These are phyloP conservation scores for Heliconius hermathena DNA, from an alignment of 1,140 invertebrate species.

Conservation along the genomic window DNA sequence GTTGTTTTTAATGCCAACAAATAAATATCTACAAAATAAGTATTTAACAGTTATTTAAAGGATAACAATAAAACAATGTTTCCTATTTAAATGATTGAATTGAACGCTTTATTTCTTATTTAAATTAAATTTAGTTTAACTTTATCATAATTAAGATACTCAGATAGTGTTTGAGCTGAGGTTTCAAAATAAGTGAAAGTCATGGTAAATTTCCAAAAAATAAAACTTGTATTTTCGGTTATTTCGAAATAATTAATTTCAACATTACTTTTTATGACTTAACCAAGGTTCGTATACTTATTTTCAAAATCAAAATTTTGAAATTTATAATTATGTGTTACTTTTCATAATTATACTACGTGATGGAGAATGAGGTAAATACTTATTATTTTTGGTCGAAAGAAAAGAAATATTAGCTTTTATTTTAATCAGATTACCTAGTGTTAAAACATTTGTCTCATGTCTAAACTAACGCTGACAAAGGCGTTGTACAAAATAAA, in stretches of 20 bases:
- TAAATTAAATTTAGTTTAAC: neutral
- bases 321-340: no score
- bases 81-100: neutral
- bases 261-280: constrained; percentile 11
- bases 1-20: no score
- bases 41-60: neutral
- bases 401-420: neutral
- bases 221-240: neutral
- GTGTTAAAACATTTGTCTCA: neutral
- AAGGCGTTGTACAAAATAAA: neutral
- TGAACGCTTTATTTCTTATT: neutral
- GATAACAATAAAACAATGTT: neutral
- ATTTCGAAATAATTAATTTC: constrained; percentile 1
- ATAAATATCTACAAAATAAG: no score
- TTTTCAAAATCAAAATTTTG: neutral
- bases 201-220: constrained; percentile 1
- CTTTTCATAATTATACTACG: no score
- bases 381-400: no score
- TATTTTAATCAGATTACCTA: neutral
- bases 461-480: neutral
- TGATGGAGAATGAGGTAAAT: no score
- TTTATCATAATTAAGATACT: neutral
- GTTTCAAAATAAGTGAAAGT: constrained; percentile 11
- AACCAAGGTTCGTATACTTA: neutral
- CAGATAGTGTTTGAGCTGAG: neutral